Base-by-base conservation (phyloP, 1,140 invertebrate species). In the Megathymus violae region DNA sequence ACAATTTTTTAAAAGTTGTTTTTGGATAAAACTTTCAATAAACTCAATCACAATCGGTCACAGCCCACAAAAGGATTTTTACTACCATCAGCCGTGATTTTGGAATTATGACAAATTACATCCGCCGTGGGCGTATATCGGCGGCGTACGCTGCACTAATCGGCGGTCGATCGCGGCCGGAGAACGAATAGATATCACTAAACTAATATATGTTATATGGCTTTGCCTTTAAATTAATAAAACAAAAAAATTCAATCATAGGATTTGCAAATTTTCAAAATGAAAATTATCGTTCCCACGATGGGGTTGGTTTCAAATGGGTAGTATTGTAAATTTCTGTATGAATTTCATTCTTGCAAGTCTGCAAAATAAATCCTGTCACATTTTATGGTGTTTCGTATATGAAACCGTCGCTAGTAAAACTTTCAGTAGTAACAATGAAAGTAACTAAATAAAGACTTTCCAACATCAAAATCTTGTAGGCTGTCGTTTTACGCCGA, bases 361-460 rank as follows among this genome's bases (percentile, higher is more conserved):
- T 63, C 70, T 78, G 71, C 67, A 78, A 66, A 71, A 67, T 64
- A 61, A 71, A 72, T 61, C 64, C 67, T 54, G 64, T 64, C 64
- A 74, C 69, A 65, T 62, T 75, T 76, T 78, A 78, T 70, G 68
- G 67, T 76, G 54, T 52, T 69, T 61, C 65, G 73, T 76, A 81
- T 82, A 82, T 78, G 80, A 76, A 82, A 80, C 71, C 19, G 69
- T 70, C 62, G 76, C 70, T 71, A 72, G 77, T 83, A 85, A 88
- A 85, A 88, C 72, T 81, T 86, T 80, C 80, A 79, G 70, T 75
- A 62, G 76, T 82, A 82, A 84, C 78, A 74, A 73, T 72, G 71
- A 62, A 80, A 73, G 64, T 62, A 79, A 80, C 76, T 82, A 80
- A 80, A 84, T 80, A 81, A 76, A 84, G 70, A 64, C 78, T 69